Evolutionary conservation across 2,888 invertebrate species (phyloP), one percentile per base, ranked within the genome.

Genomic region (Drosophila cognata): DNA sequence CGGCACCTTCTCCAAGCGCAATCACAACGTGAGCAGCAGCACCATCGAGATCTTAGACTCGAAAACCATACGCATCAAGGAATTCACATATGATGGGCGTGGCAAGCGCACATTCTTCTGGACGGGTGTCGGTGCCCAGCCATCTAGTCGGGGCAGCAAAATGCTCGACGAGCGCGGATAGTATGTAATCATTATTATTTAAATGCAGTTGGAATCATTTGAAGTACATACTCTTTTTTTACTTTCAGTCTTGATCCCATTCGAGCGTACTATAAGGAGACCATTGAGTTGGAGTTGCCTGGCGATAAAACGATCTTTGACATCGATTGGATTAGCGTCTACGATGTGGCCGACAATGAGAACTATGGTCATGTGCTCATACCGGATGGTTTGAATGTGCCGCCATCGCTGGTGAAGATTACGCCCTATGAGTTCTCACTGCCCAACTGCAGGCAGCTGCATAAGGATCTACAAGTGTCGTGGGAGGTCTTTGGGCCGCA

Each of bases 401-500:
- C 98, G 55, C 98, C 98, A 51, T 96, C 97, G n/a, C 93, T 96
- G 73, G 94, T 96, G 8, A 95, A 96, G 93, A 94, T 95, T 50
- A 92, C 91, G 93, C 94, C 94, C 0, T 94, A 95, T 78, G 95
- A 95, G 87, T 94, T 95, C 72, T 93, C 95, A 56, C 92, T 98
- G 71, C 97, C 98, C 55, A 96, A 97, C 92, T 98, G 98, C 91
- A 93, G 96, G 56, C 98, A 98, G 93, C 94, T 98, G 63, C 98
- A 98, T 93, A 96, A 96, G 92, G 95, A 97, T 91, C 94, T 96
- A 78, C 97, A 97, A 94, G 95, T 97, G 2, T 96, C 96, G 13
- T 98, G 98, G 98, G 98, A 98, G 92, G 96, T 98, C 33, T 98
- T 98, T 93, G 98, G 98, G 0, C 97, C 96, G 29, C 96, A 96